Conservation (phyloP, 2,113 vertebrate species). For the Oryzias celebensis region DNA sequence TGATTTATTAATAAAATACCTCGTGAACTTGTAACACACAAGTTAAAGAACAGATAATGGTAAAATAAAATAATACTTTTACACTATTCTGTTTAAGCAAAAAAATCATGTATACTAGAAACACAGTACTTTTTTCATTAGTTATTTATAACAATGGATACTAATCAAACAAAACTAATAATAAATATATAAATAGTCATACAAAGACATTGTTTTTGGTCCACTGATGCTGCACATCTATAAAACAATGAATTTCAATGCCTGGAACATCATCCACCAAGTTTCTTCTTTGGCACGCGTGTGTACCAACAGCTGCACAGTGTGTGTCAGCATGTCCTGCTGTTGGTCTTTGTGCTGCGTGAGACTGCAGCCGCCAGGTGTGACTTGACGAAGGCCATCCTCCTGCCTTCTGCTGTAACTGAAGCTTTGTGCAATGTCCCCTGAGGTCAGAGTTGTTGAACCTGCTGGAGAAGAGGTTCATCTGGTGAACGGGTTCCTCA, state of each 20-base stretch:
- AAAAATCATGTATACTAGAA: too few relatives aligned
- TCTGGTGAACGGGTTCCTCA: neutral
- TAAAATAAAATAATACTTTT: too few relatives aligned
- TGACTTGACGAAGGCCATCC: slow-evolving; percentile 36
- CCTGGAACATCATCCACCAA: neutral
- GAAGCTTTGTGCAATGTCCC: slow-evolving; percentile 8
- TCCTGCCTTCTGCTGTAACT: slow-evolving; percentile 17
- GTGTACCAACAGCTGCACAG: slow-evolving; percentile 50
- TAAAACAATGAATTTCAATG: neutral
- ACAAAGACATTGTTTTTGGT: too few relatives aligned
- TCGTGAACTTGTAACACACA: too few relatives aligned
- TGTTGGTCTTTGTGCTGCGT: slow-evolving; percentile 4
- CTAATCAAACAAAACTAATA: too few relatives aligned
- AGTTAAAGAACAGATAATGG: too few relatives aligned
- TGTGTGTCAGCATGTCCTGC: slow-evolving; percentile 45
- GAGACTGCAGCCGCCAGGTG: slow-evolving; percentile 36
- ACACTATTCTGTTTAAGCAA: too few relatives aligned
- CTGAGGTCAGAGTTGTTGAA: slow-evolving; percentile 20
- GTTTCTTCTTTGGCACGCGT: slow-evolving; percentile 7
- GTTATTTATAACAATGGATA: too few relatives aligned
- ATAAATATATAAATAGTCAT: too few relatives aligned
- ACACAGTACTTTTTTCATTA: too few relatives aligned
- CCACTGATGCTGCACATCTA: too few relatives aligned
- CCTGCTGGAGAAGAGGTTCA: slow-evolving; percentile 34
- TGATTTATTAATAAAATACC: too few relatives aligned